These are phyloP conservation scores for Toxonevra muliebris DNA, from an alignment of 2,888 invertebrate species.

Conservation along the genomic window DNA sequence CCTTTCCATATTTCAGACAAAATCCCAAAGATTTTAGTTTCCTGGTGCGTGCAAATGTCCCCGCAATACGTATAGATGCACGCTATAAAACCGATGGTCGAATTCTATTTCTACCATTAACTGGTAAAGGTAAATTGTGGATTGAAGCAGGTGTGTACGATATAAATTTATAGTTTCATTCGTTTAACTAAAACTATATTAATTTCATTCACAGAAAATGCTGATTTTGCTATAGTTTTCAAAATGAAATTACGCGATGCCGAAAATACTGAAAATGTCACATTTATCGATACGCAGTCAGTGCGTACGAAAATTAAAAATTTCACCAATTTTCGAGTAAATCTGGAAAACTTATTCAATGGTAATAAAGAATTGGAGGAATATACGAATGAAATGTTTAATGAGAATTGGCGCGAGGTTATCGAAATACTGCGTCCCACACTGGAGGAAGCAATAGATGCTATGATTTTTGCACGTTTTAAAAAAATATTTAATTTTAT, in stretches of 20 bases:
- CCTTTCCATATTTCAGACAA: conserved; percentile 63
- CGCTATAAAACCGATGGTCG: conserved; percentile 72
- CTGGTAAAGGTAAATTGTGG: conserved; percentile 67
- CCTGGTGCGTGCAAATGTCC: conserved; percentile 70
- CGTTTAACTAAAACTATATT: no score
- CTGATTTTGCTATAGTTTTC: conserved; percentile 69
- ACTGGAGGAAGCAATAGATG: conserved; percentile 13
- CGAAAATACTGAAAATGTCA: conserved; percentile 68
- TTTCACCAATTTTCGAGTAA: conserved; percentile 73
- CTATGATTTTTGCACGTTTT: conserved; percentile 12
- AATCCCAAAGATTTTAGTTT: conserved; percentile 73
- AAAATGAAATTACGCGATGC: conserved; percentile 70
- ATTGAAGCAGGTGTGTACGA: conserved; percentile 68
- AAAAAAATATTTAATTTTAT: conserved; percentile 23
- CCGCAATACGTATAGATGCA: conserved; percentile 72
- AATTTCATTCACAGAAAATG: conserved; percentile 54
- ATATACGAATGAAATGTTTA: conserved; percentile 74
- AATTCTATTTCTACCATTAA: conserved; percentile 72
- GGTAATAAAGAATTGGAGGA: conserved; percentile 66
- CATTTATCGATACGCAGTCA: conserved; percentile 72
- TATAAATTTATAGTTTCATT: background rate
- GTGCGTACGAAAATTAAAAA: conserved; percentile 70
- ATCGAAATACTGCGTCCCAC: conserved; percentile 74
- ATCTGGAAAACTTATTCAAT: conserved; percentile 72
- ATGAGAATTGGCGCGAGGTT: conserved; percentile 75